A percentile compares a stretch with the other conserved stretches of the same genome.
These are phyloP conservation scores for Ornithoptera alexandrae DNA, from an alignment of 2,888 invertebrate species.

Conservation along the genomic window DNA sequence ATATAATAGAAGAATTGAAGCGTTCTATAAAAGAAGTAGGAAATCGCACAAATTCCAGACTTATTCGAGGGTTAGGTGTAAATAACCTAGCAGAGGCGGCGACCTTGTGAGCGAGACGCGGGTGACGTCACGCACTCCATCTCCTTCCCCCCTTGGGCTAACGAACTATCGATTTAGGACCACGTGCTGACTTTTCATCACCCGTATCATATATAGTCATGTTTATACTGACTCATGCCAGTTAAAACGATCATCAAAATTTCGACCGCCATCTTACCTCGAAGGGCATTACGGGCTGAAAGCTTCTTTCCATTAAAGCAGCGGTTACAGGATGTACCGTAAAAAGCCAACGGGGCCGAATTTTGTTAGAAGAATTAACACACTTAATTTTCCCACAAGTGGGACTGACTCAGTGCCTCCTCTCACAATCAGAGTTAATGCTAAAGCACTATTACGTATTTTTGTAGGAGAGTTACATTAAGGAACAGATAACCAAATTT, in stretches of 20 bases:
- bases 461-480: background rate
- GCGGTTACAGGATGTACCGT: conserved; percentile 2
- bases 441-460: background rate
- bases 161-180: conserved; percentile 52
- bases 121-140: conserved; percentile 34
- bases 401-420: too few species aligned
- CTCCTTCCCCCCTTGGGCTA: conserved; percentile 35
- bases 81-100: conserved; percentile 50
- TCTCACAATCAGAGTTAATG: background rate
- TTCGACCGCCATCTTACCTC: conserved; percentile 8
- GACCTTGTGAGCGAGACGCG: conserved; percentile 44
- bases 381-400: background rate
- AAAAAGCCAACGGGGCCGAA: background rate
- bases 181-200: conserved; percentile 44
- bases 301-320: conserved; percentile 4
- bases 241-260: conserved; percentile 17
- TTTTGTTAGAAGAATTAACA: background rate
- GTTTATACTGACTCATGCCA: conserved; percentile 25
- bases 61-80: conserved; percentile 40
- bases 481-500: background rate
- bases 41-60: conserved; percentile 25
- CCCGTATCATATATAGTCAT: conserved; percentile 17
- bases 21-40: conserved; percentile 13
- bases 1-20: background rate
- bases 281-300: conserved; percentile 11